Evolutionary conservation across 2,797 vertebrate genomes (phyloP), one percentile per base, ranked within the genome.

Genomic region (Sphaeramia orbicularis): DNA sequence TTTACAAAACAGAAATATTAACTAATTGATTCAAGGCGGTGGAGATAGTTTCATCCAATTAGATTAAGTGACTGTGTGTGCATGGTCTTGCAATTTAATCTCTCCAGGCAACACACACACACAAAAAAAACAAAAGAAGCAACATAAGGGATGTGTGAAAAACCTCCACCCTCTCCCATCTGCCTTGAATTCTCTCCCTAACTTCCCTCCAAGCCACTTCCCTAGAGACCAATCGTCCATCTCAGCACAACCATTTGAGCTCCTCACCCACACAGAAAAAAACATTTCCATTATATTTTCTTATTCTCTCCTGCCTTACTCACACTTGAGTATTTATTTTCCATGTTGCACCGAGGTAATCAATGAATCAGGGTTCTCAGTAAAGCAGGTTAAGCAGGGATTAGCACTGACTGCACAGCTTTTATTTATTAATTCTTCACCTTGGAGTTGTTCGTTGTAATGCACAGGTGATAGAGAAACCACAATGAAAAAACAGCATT

Each of bases 181-280:
- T 89, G 86, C 61, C 63, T 10, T 58, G 54, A 67, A 72, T 72
- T 59, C 32, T 65, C 76, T 30, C 44, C 58, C 41, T 65, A 71
- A 45, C 48, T 54, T 61, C 60, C 71, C 71, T 78, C 65, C 61
- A 67, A 65, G 67, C 54, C 14, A 1, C 21, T 61, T 91, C 89
- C 79, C 87, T 24, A 43, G 89, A 83, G 91, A 86, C 81, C 84
- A 73, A 83, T 89, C 73, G 67, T 62, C 71, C 78, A 77, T 80
- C 78, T 76, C 67, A 81, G 72, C 74, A 24, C 7, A 24, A 76
- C 71, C 63, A 74, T 85, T 86, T 85, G 65, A 74, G 74, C 76
- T 62, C 45, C 48, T 44, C 19, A 43, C 61, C 35, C 19, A 14
- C 40, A 42, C 6, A 14, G 21, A 40, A 43, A 51, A 14, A 56